Percentiles rank a stretch among this genome's conserved stretches.
These are phyloP conservation scores for Drosophila aldrichi DNA, from an alignment of 2,888 invertebrate species.

Conservation along the genomic window DNA sequence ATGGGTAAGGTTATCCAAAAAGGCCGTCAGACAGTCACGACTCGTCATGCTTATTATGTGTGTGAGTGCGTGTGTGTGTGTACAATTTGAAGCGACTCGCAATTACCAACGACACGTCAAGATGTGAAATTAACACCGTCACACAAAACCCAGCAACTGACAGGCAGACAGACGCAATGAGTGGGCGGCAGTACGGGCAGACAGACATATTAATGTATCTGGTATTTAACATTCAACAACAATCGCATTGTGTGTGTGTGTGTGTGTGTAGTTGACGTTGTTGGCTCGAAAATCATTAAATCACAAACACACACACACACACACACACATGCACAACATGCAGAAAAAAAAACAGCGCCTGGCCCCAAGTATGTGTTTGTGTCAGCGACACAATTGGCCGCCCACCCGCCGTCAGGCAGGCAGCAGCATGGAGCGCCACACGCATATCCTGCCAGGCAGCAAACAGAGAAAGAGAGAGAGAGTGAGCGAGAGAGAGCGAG, in stretches of 20 bases:
- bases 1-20: conserved; percentile 40
- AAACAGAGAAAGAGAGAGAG: conserved; percentile 11
- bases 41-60: conserved; percentile 53
- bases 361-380: conserved; percentile 69
- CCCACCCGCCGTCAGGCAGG: conserved; percentile 43
- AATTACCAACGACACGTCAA: conserved; percentile 82
- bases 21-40: conserved; percentile 64
- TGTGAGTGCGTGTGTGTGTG: conserved; percentile 22
- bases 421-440: conserved; percentile 51
- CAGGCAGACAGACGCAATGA: conserved; percentile 16
- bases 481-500: neutral
- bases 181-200: conserved; percentile 23
- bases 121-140: conserved; percentile 82
- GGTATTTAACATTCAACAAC: conserved; percentile 80
- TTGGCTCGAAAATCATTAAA: conserved; percentile 78
- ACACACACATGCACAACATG: conserved; percentile 45
- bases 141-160: conserved; percentile 62
- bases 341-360: conserved; percentile 33
- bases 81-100: conserved; percentile 78
- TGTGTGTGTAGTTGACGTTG: conserved; percentile 57
- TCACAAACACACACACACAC: conserved; percentile 71
- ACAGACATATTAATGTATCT: conserved; percentile 77
- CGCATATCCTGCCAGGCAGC: conserved; percentile 60
- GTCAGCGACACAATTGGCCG: conserved; percentile 78
- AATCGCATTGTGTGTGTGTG: conserved; percentile 57